phyloP scores from a whole-genome alignment of 2,113 vertebrate species.

The Lepisosteus osseus region DNA sequence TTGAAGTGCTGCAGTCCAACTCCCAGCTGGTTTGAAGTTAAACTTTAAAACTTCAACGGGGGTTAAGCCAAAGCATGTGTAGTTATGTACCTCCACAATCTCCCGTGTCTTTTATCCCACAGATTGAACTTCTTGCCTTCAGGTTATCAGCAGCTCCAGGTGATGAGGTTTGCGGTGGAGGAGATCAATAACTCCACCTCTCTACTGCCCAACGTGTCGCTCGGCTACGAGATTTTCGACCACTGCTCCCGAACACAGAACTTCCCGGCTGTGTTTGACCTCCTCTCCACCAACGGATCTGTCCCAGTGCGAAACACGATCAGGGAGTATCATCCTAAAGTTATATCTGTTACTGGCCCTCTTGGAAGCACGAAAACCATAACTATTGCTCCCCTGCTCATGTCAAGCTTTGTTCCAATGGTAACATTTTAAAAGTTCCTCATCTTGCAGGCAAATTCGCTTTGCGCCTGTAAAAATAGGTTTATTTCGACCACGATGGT shows the following conservation, averaged over 20 bases:
- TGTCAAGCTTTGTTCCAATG: constrained; percentile 66
- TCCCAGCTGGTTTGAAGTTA: too few relatives aligned
- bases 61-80: too few relatives aligned
- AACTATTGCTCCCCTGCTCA: constrained; percentile 58
- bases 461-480: too few relatives aligned
- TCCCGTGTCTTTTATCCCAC: constrained; percentile 8
- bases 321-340: constrained; percentile 33
- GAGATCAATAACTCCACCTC: constrained; percentile 79
- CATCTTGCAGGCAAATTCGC: too few relatives aligned
- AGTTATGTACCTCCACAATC: too few relatives aligned
- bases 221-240: constrained; percentile 78
- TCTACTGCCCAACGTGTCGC: constrained; percentile 72
- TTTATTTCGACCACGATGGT: too few relatives aligned
- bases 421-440: constrained; percentile 44
- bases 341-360: constrained; percentile 62
- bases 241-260: constrained; percentile 59
- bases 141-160: constrained; percentile 64
- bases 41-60: too few relatives aligned
- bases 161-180: constrained; percentile 73
- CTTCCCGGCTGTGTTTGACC: constrained; percentile 46
- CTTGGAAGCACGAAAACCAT: constrained; percentile 44
- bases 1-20: too few relatives aligned
- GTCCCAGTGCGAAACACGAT: constrained; percentile 27
- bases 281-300: constrained; percentile 45
- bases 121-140: constrained; percentile 47